Percentiles rank a stretch among this genome's conserved stretches.
phyloP scores from a whole-genome alignment of 2,113 vertebrate genomes.

The Aix galericulata region DNA sequence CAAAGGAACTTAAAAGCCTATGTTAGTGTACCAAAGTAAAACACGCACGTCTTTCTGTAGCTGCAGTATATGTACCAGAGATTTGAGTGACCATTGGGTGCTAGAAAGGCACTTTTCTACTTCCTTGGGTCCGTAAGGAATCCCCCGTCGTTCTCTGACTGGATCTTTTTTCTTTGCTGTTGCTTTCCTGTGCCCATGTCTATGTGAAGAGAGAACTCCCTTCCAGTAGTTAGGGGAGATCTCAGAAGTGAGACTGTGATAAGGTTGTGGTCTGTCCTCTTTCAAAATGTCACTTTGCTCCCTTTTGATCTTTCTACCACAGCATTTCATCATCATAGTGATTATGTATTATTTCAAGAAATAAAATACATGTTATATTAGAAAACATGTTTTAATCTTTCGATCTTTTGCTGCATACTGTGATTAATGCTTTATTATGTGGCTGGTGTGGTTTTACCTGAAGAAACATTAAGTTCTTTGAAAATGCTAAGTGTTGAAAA shows the following conservation, averaged over 20 bases:
- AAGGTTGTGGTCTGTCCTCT: not conserved
- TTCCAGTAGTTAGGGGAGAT: not conserved
- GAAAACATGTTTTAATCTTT: not conserved
- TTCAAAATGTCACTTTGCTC: not conserved
- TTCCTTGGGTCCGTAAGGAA: not conserved
- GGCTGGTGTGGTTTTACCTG: not conserved
- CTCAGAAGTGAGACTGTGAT: not conserved
- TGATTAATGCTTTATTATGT: not conserved
- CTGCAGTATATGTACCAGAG: not conserved
- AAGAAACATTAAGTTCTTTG: not conserved
- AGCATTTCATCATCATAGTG: not conserved
- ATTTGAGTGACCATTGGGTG: not conserved
- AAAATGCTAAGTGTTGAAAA: not conserved
- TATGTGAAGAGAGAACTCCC: not conserved
- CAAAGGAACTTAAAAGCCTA: not conserved
- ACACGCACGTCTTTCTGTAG: not conserved
- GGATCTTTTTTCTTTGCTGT: not conserved
- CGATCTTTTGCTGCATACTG: not conserved
- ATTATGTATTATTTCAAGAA: not conserved
- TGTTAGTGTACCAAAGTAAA: not conserved
- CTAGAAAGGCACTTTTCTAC: not conserved
- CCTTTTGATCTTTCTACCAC: not conserved
- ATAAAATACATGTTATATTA: not conserved
- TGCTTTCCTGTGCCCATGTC: not conserved
- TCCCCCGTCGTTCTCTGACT: not conserved